phyloP scores from a whole-genome alignment of 2,797 vertebrate species.

The Crax fasciolata region DNA sequence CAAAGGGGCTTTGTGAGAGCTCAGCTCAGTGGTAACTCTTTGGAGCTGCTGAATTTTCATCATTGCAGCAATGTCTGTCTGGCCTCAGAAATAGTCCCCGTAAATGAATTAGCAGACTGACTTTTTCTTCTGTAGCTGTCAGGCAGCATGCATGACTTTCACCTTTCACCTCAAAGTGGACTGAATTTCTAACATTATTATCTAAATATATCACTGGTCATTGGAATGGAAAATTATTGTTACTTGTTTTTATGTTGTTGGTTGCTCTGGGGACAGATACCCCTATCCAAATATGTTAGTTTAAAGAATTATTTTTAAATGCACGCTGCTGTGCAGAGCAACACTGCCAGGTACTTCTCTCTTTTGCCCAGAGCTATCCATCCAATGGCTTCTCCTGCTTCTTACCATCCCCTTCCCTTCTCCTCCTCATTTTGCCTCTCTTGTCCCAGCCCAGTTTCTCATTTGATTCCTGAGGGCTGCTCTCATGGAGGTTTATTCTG shows the following conservation, averaged over 20 bases:
- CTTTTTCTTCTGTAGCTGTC: neutral
- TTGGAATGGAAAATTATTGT: constrained; percentile 34
- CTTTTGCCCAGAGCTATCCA: constrained; percentile 13
- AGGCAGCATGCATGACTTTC: neutral
- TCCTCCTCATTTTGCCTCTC: neutral
- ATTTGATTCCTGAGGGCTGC: neutral
- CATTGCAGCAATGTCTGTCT: neutral
- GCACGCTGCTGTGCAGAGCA: neutral
- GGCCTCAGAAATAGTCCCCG: neutral
- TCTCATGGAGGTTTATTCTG: neutral
- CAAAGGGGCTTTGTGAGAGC: neutral
- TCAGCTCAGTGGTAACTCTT: neutral
- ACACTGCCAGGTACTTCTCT: constrained; percentile 18
- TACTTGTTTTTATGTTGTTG: constrained; percentile 8
- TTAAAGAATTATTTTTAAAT: constrained; percentile 33
- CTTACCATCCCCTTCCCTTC: neutral
- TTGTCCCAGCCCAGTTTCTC: neutral
- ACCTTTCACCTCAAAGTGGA: constrained; percentile 20
- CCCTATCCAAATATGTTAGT: neutral
- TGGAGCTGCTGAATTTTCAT: constrained; percentile 9
- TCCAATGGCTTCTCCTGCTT: constrained; percentile 13
- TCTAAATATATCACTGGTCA: constrained; percentile 39
- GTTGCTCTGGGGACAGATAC: neutral
- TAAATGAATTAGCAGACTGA: neutral
- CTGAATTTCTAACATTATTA: constrained; percentile 16